Percentiles rank a stretch among this genome's conserved stretches.
These are phyloP conservation scores for Petrocephalus schoutedeni DNA, from an alignment of 2,797 vertebrate species.

Conservation along the genomic window DNA sequence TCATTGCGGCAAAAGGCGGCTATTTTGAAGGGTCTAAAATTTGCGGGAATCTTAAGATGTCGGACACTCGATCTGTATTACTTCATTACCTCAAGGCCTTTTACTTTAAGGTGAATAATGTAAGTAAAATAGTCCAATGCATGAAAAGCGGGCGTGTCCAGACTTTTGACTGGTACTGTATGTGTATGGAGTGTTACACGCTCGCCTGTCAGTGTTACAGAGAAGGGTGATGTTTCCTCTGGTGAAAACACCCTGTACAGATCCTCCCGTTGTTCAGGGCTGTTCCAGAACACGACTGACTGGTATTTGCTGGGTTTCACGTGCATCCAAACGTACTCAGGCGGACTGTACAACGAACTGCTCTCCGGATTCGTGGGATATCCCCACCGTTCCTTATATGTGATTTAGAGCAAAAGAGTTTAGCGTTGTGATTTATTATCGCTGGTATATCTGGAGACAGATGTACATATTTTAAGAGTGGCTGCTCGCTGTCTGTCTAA, in stretches of 20 bases:
- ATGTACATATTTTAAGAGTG: not conserved
- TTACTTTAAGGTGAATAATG: not conserved
- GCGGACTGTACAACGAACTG: not conserved
- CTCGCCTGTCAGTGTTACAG: not conserved
- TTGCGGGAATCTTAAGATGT: not conserved
- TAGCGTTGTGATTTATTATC: conserved; percentile 4
- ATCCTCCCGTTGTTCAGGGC: not conserved
- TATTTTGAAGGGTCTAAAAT: not conserved
- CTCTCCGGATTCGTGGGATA: not conserved
- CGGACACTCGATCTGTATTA: not conserved
- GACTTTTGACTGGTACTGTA: not conserved
- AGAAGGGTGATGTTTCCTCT: not conserved
- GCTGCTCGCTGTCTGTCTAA: not conserved
- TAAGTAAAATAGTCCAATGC: not conserved
- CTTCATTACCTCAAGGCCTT: not conserved
- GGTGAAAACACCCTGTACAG: not conserved
- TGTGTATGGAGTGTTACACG: not conserved
- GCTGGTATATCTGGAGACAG: not conserved
- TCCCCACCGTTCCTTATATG: not conserved
- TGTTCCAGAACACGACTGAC: not conserved
- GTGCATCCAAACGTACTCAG: not conserved
- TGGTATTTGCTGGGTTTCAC: not conserved
- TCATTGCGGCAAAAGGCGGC: not conserved
- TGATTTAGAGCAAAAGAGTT: conserved; percentile 7
- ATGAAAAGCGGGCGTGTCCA: not conserved